Evolutionary conservation across 2,797 vertebrate species (phyloP).

Genomic region (Premnoplex brunnescens): DNA sequence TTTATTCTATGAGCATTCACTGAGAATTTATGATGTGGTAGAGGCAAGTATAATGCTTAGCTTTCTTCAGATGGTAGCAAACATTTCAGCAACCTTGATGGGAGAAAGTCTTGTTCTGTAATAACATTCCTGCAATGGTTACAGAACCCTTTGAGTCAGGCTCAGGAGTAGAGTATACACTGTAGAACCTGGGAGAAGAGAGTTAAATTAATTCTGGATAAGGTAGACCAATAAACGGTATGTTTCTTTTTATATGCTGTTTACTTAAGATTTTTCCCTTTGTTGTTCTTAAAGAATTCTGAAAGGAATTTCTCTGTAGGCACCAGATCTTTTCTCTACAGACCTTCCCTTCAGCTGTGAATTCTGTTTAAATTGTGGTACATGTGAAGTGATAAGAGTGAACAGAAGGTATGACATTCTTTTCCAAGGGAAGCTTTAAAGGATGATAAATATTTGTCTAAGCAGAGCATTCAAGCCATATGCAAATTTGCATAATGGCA

Average conservation of each 20-base stretch:
- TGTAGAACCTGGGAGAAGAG: background rate
- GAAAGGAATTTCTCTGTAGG: slow-evolving; percentile 9
- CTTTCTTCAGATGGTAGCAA: background rate
- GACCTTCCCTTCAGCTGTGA: slow-evolving; percentile 11
- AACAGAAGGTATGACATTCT: slow-evolving; percentile 57
- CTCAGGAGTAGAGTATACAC: background rate
- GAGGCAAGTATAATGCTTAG: background rate
- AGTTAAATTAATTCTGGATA: background rate
- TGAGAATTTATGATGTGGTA: background rate
- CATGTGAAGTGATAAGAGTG: background rate
- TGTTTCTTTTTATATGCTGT: background rate
- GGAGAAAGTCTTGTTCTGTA: background rate
- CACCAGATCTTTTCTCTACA: background rate
- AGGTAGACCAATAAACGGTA: background rate
- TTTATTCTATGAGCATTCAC: background rate
- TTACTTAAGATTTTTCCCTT: background rate
- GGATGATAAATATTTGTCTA: slow-evolving; percentile 78
- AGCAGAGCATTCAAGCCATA: slow-evolving; percentile 66
- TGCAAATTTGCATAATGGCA: slow-evolving; percentile 74
- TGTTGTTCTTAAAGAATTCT: background rate
- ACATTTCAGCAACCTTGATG: background rate
- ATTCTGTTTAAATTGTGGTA: slow-evolving; percentile 34
- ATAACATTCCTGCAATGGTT: background rate
- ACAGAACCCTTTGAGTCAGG: background rate
- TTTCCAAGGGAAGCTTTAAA: slow-evolving; percentile 69